phyloP scores from a whole-genome alignment of 1,140 invertebrate species.

The Apis dorsata region DNA sequence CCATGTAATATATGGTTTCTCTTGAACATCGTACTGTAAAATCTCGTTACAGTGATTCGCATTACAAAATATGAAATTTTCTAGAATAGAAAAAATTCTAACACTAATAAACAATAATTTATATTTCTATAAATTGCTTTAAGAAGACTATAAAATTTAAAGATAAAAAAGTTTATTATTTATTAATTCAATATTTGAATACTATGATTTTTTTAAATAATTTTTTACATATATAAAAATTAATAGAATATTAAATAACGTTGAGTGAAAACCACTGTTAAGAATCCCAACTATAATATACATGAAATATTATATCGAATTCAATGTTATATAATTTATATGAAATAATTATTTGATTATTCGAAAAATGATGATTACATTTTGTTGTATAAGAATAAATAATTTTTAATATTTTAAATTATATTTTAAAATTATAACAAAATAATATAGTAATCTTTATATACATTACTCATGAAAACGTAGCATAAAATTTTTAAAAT shows the following conservation, averaged over 20 bases:
- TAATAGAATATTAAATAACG: background rate
- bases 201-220: background rate
- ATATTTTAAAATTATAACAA: background rate
- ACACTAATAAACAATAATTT: background rate
- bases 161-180: background rate
- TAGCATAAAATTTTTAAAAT: background rate
- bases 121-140: background rate
- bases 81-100: background rate
- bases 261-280: background rate
- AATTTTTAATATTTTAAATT: background rate
- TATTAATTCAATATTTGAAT: background rate
- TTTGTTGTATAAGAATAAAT: background rate
- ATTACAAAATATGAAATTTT: background rate
- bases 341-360: background rate
- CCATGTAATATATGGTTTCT: background rate
- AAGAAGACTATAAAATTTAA: background rate
- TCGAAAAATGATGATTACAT: background rate
- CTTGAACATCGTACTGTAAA: constrained; percentile 26
- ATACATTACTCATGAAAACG: background rate
- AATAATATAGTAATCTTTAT: background rate
- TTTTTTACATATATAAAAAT: background rate
- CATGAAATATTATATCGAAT: background rate
- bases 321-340: background rate
- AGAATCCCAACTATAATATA: background rate
- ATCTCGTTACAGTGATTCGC: background rate